A percentile compares a stretch with the other conserved stretches of the same genome.
phyloP scores from a whole-genome alignment of 1,140 invertebrate genomes.

The Aphelenchoides fujianensis region DNA sequence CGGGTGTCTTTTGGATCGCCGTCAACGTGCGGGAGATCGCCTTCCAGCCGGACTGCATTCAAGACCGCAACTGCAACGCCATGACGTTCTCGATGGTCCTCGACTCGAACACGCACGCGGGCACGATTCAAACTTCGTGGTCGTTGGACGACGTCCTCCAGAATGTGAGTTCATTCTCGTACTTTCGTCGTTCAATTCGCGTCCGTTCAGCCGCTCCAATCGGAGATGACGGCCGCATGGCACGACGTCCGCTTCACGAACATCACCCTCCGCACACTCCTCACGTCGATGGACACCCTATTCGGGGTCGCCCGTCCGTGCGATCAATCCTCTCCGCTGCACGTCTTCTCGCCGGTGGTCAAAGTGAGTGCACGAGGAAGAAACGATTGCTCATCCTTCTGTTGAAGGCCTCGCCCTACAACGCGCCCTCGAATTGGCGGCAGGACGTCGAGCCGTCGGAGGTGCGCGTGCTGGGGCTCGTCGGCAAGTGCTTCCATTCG shows the following conservation, averaged over 20 bases:
- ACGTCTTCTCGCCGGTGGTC: slow-evolving; percentile 6
- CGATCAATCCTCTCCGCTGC: slow-evolving; percentile 4
- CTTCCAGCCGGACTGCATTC: slow-evolving; percentile 8
- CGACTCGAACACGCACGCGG: not conserved
- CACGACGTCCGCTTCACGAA: not conserved
- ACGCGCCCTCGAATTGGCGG: not conserved
- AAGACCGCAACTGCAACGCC: slow-evolving; percentile 6
- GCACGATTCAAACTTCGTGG: slow-evolving; percentile 10
- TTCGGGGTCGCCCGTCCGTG: slow-evolving; percentile 12
- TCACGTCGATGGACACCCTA: slow-evolving; percentile 13
- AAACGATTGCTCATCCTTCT: not conserved
- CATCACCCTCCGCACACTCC: slow-evolving; percentile 7
- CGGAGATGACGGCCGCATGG: slow-evolving; percentile 10
- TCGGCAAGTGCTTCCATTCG: slow-evolving; percentile 17
- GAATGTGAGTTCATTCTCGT: slow-evolving; percentile 18
- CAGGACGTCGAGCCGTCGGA: not conserved
- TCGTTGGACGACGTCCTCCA: not conserved
- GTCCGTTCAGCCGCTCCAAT: not conserved
- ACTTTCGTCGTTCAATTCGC: no score
- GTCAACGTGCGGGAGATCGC: slow-evolving; percentile 2
- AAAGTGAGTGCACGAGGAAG: not conserved
- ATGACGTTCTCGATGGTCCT: slow-evolving; percentile 4
- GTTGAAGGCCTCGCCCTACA: not conserved
- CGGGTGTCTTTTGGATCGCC: not conserved
- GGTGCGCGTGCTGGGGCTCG: not conserved